phyloP scores from a whole-genome alignment of 1,140 invertebrate genomes.

The Eumeta japonica region DNA sequence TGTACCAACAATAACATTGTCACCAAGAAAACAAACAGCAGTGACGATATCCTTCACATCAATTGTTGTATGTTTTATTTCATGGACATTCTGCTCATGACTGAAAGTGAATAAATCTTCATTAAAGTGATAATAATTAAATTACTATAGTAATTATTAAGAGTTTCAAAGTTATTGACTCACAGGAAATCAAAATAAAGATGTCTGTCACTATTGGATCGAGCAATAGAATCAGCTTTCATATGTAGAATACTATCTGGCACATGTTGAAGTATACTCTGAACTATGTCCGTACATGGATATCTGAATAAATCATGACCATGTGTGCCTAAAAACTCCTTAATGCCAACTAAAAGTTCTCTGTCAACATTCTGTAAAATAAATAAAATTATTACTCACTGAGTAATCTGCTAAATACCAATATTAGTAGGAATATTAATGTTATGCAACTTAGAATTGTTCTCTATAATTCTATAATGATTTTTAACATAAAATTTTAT shows the following conservation, averaged over 20 bases:
- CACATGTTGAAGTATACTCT: slow-evolving; percentile 43
- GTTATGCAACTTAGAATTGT: too few species aligned
- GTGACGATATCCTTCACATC: slow-evolving; percentile 42
- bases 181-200: slow-evolving; percentile 51
- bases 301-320: slow-evolving; percentile 38
- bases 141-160: not conserved
- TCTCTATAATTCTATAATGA: too few species aligned
- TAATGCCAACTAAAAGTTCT: slow-evolving; percentile 25
- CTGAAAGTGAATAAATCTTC: slow-evolving; percentile 19
- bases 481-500: too few species aligned
- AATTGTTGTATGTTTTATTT: slow-evolving; percentile 40
- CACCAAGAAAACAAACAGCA: slow-evolving; percentile 34
- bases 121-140: not conserved
- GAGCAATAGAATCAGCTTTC: slow-evolving; percentile 28
- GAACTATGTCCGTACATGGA: slow-evolving; percentile 36
- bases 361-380: slow-evolving; percentile 28
- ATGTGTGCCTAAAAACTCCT: slow-evolving; percentile 30
- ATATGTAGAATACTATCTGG: slow-evolving; percentile 31
- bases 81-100: slow-evolving; percentile 44
- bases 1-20: slow-evolving; percentile 41
- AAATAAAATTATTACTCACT: not conserved
- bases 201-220: slow-evolving; percentile 29
- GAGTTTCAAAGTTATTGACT: slow-evolving; percentile 16
- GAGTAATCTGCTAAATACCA: not conserved
- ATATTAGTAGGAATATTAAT: too few species aligned